A percentile compares a stretch with the other conserved stretches of the same genome.
These are phyloP conservation scores for Patella depressa DNA, from an alignment of 2,888 invertebrate species.

Conservation along the genomic window DNA sequence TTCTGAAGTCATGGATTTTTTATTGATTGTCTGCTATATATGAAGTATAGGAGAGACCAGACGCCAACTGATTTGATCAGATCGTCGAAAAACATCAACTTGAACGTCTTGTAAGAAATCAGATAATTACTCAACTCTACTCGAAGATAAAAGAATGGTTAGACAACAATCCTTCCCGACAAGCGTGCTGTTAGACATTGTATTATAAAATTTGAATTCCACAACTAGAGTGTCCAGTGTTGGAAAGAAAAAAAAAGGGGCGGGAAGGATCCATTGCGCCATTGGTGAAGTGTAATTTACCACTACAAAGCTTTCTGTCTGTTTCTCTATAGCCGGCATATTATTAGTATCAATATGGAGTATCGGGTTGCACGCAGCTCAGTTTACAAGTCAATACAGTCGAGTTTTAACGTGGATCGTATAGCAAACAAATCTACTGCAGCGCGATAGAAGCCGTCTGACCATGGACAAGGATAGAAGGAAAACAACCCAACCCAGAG, in stretches of 20 bases:
- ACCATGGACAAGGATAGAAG: slow-evolving; percentile 10
- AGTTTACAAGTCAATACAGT: slow-evolving; percentile 41
- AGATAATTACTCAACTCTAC: too few species aligned
- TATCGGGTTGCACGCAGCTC: slow-evolving; percentile 40
- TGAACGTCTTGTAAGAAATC: too few species aligned
- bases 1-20: too few species aligned
- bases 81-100: too few species aligned
- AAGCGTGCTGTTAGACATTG: too few species aligned
- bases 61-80: too few species aligned
- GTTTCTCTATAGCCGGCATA: slow-evolving; percentile 38
- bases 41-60: too few species aligned
- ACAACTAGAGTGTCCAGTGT: not conserved
- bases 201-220: too few species aligned
- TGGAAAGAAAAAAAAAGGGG: not conserved
- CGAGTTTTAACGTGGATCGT: slow-evolving; percentile 41
- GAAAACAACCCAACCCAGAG: slow-evolving; percentile 3
- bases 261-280: slow-evolving; percentile 23
- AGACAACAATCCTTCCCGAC: too few species aligned
- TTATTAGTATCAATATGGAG: slow-evolving; percentile 45
- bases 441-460: slow-evolving; percentile 14
- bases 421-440: slow-evolving; percentile 25
- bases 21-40: too few species aligned
- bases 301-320: slow-evolving; percentile 28
- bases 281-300: slow-evolving; percentile 27
- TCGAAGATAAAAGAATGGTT: too few species aligned